phyloP scores from a whole-genome alignment of 2,888 invertebrate genomes.

The Acronicta alni region DNA sequence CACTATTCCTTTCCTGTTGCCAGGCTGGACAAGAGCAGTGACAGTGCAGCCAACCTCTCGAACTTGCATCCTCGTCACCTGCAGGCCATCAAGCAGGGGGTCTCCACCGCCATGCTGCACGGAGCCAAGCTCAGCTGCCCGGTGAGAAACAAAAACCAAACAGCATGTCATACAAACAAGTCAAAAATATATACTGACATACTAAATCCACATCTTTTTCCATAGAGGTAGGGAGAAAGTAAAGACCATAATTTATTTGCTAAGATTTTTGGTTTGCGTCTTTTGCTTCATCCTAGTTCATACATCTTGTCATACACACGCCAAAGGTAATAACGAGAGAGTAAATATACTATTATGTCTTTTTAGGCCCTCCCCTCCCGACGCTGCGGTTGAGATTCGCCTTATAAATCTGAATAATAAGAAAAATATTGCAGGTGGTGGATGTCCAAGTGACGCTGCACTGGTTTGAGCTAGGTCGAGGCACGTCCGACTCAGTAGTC shows the following conservation, averaged over 20 bases:
- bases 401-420: background rate
- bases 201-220: no score
- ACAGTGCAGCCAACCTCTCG: conserved; percentile 91
- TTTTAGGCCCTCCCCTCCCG: no score
- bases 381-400: no score
- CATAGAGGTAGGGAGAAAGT: no score
- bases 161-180: no score
- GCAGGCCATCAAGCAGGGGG: conserved; percentile 92
- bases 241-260: no score
- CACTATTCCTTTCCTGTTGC: background rate
- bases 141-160: conserved; percentile 75
- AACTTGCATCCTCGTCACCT: conserved; percentile 91
- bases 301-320: no score
- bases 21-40: conserved; percentile 91
- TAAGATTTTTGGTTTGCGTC: no score
- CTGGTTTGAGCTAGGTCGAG: conserved; percentile 92
- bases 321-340: no score
- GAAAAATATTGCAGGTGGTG: conserved; percentile 86
- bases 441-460: conserved; percentile 94
- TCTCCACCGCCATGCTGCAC: conserved; percentile 91
- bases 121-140: conserved; percentile 97
- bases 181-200: no score
- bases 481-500: conserved; percentile 94
- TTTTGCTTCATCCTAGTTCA: no score
- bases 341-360: no score